Evolutionary conservation across 2,888 invertebrate genomes (phyloP), one percentile per base, ranked within the genome.

Genomic region (Amphipyra tragopoginis): DNA sequence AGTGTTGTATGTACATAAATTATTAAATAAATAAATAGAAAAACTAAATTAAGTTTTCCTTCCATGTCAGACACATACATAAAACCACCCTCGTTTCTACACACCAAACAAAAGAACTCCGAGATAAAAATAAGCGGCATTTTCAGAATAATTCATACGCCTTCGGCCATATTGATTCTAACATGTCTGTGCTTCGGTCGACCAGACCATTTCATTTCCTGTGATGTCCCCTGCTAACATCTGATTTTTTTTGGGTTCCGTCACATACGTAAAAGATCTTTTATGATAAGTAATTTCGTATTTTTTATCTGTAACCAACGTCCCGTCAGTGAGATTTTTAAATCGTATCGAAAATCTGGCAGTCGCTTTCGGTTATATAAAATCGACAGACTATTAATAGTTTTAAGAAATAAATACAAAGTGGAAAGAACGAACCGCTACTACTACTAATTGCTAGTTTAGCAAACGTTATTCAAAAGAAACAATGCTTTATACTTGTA

Each of bases 201-300:
- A 63, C 71, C 79, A 75, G 72, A 63, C 74, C 57, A 79, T 81
- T 84, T 83, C 80, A 86, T 86, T 85, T 86, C 86, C 86, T 84
- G 69, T 52, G 62, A 51, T 58, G 67, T 68, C 73, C 72, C 53
- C 13, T 51, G 39, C 68, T 68, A 59, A 74, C 71, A 72, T 67
- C 54, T 47, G 52, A 21, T 49, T 58, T 77, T 70, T 72, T 71
- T 54, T 11, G 67, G 60, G 73, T 66, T 60, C 73, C 54, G 39
- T 36, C 45, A 11, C 29, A 29, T 1, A 29, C 6, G 2, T 29
- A 29, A 4, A 29, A 29, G 29, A 29, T 29, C 4, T 5, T 40
- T 21, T 21, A 21, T 21, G n/a, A n/a, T n/a, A n/a, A n/a, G 2
- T 39, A 39, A 39, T 5, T 39, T 39, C 39, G 8, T n/a, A 2